phyloP scores from a whole-genome alignment of 2,113 vertebrate species.

The Stegastes partitus region DNA sequence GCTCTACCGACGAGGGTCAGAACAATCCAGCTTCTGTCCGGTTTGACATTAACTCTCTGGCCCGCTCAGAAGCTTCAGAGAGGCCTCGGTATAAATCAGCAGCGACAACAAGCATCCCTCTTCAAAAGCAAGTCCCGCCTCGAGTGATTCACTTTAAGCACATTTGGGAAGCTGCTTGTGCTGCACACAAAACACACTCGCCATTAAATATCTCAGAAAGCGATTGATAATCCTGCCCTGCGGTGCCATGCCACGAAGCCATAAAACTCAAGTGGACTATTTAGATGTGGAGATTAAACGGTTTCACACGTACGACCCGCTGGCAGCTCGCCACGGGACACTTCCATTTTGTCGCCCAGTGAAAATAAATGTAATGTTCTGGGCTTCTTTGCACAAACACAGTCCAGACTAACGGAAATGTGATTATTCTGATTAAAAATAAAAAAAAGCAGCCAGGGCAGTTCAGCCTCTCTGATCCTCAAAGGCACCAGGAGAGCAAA shows the following conservation, averaged over 20 bases:
- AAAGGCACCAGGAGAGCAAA: constrained; percentile 6
- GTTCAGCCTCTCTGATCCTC: constrained; percentile 19
- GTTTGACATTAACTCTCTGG: constrained; percentile 60
- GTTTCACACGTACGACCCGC: constrained; percentile 46
- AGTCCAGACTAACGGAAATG: constrained; percentile 27
- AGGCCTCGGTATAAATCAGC: background rate
- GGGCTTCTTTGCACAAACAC: constrained; percentile 36
- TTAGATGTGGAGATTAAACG: constrained; percentile 46
- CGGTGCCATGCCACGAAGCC: constrained; percentile 25
- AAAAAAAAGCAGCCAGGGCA: background rate
- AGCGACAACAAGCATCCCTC: constrained; percentile 30
- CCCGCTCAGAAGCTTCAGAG: constrained; percentile 31
- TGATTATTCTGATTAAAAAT: constrained; percentile 49
- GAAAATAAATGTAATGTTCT: constrained; percentile 52
- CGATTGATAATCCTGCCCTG: constrained; percentile 35
- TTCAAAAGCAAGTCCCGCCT: constrained; percentile 29
- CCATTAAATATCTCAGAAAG: constrained; percentile 14
- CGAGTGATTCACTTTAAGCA: background rate
- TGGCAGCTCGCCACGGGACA: constrained; percentile 68
- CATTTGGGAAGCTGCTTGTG: constrained; percentile 6
- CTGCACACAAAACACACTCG: constrained; percentile 11
- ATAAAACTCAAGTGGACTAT: constrained; percentile 47
- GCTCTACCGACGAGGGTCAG: constrained; percentile 8
- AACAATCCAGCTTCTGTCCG: constrained; percentile 18
- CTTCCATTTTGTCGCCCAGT: constrained; percentile 41